These are phyloP conservation scores for Drosophila vallismaia DNA, from an alignment of 2,888 invertebrate genomes.

Conservation along the genomic window DNA sequence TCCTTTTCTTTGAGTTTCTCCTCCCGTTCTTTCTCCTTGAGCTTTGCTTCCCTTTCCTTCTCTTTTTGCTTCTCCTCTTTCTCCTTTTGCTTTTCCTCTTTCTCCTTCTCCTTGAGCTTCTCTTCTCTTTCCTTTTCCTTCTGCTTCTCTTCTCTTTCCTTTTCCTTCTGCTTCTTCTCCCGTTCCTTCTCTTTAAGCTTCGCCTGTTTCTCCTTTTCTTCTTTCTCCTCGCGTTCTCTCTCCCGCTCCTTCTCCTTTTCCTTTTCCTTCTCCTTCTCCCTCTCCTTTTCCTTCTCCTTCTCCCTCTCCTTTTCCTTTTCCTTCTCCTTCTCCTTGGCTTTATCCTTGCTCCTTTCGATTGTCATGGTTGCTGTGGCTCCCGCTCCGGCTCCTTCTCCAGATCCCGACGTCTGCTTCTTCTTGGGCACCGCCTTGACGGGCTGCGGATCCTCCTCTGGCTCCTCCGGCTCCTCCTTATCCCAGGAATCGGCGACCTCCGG, in stretches of 20 bases:
- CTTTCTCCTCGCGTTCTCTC: background rate
- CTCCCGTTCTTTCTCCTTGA: conserved; percentile 6
- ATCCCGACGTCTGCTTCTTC: conserved; percentile 1
- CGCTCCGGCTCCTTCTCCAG: background rate
- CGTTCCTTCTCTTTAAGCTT: conserved; percentile 10
- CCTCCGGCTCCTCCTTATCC: background rate
- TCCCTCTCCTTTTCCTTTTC: background rate
- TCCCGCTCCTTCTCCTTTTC: conserved; percentile 3
- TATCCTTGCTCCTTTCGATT: conserved; percentile 18
- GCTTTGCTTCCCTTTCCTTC: conserved; percentile 15
- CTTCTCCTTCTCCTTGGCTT: background rate
- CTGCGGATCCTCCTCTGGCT: background rate
- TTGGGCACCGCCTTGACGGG: background rate
- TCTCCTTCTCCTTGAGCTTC: background rate
- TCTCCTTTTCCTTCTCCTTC: background rate
- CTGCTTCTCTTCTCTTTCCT: background rate
- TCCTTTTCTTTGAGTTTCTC: conserved; percentile 33
- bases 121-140: conserved; percentile 6
- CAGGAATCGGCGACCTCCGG: background rate
- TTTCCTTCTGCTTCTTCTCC: background rate
- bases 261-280: background rate
- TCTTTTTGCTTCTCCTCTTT: conserved; percentile 30
- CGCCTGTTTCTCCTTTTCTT: conserved; percentile 6
- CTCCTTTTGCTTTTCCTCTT: background rate
- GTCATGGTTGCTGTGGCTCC: conserved; percentile 14